Conservation (phyloP, 1,140 invertebrate species). For the Mylabris phalerata region DNA sequence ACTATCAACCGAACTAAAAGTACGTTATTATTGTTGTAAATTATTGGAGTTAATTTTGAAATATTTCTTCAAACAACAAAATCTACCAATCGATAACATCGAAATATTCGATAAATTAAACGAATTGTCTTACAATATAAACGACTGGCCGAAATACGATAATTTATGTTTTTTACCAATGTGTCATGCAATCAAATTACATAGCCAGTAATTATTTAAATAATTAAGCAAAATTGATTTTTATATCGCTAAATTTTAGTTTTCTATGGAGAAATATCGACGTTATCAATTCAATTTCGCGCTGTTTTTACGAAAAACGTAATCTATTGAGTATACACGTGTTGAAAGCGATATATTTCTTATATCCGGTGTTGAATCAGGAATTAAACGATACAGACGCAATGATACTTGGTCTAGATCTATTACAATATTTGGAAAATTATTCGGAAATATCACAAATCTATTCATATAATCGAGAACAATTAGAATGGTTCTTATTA, state of each 20-base stretch:
- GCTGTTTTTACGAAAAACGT: background rate
- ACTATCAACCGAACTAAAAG: background rate
- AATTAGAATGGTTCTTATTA: conserved; percentile 2
- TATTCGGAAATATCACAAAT: background rate
- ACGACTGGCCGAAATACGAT: background rate
- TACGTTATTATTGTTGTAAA: background rate
- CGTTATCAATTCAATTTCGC: background rate
- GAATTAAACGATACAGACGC: background rate
- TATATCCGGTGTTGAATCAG: background rate
- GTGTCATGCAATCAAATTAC: background rate
- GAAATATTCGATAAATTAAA: background rate
- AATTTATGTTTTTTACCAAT: conserved; percentile 2
- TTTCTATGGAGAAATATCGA: background rate
- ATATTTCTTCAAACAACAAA: conserved; percentile 3
- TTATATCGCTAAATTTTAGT: background rate
- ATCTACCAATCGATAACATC: background rate
- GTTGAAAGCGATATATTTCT: conserved; percentile 4
- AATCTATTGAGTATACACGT: background rate
- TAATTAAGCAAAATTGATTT: background rate
- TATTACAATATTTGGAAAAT: background rate
- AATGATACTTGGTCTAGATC: background rate
- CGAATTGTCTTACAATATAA: background rate
- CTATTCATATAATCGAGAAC: conserved; percentile 3
- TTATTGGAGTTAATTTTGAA: background rate
- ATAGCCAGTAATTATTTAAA: conserved; percentile 1